Conservation (phyloP, 2,113 vertebrate species). For the Callospermophilus lateralis region DNA sequence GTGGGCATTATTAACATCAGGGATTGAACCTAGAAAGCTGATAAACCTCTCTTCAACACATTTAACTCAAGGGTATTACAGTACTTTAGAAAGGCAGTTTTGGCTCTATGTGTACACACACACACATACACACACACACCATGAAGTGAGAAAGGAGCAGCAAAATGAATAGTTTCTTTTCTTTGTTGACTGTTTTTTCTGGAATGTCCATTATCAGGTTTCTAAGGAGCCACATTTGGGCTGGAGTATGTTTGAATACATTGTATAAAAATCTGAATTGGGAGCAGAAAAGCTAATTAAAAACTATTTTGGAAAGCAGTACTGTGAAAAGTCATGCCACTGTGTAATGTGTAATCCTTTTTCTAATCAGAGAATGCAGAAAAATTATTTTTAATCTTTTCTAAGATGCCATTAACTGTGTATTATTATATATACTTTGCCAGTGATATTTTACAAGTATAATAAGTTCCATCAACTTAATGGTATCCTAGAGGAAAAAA, state of each 20-base stretch:
- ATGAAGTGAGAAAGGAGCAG: too few relatives aligned
- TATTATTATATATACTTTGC: background rate
- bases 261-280: slow-evolving; percentile 9
- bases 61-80: background rate
- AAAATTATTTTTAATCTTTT: slow-evolving; percentile 14
- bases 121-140: background rate
- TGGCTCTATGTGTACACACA: background rate
- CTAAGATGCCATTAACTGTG: background rate
- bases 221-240: background rate
- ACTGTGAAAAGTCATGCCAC: background rate
- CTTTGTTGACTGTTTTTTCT: background rate
- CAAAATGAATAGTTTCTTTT: background rate
- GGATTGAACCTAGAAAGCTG: background rate
- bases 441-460: background rate
- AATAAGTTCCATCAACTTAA: background rate
- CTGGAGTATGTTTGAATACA: background rate
- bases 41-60: background rate
- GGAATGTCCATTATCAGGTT: background rate
- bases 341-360: background rate
- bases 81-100: background rate
- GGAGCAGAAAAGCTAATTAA: background rate
- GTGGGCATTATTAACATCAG: background rate
- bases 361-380: background rate
- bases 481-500: background rate
- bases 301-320: background rate